Evolutionary conservation across 2,797 vertebrate genomes (phyloP).

Genomic region (Clamator glandarius): DNA sequence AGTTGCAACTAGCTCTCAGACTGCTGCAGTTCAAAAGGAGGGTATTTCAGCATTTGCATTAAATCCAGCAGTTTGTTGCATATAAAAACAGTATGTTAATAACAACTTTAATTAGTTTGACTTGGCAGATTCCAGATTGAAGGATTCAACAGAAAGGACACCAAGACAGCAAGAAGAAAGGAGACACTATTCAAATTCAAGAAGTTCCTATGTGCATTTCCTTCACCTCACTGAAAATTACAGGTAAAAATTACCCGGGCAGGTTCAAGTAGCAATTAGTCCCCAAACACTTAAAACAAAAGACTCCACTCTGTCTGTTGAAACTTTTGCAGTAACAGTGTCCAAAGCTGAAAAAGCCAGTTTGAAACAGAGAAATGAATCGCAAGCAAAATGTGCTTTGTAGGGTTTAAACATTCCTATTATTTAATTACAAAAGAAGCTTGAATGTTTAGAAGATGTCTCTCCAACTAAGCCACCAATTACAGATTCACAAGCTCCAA

Average conservation of each 20-base stretch:
- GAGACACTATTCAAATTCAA: not conserved
- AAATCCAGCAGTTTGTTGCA: not conserved
- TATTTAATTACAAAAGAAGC: not conserved
- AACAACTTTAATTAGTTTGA: not conserved
- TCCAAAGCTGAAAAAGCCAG: not conserved
- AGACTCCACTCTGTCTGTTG: not conserved
- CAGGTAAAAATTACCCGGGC: not conserved
- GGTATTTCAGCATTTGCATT: not conserved
- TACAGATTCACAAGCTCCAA: not conserved
- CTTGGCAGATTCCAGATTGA: not conserved
- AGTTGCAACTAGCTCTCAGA: not conserved
- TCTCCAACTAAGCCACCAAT: not conserved
- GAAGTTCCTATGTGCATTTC: not conserved
- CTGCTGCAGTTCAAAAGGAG: not conserved
- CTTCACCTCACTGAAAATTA: not conserved
- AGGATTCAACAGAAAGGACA: not conserved
- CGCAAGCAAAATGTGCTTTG: not conserved
- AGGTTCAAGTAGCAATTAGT: not conserved
- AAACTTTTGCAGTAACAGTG: not conserved
- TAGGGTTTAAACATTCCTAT: not conserved
- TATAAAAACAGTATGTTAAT: not conserved
- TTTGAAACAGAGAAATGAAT: not conserved
- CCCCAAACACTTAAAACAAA: not conserved
- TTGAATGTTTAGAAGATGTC: not conserved
- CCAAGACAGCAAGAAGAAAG: not conserved